These are phyloP conservation scores for Atrichornis clamosus DNA, from an alignment of 2,113 vertebrate species.

Conservation along the genomic window DNA sequence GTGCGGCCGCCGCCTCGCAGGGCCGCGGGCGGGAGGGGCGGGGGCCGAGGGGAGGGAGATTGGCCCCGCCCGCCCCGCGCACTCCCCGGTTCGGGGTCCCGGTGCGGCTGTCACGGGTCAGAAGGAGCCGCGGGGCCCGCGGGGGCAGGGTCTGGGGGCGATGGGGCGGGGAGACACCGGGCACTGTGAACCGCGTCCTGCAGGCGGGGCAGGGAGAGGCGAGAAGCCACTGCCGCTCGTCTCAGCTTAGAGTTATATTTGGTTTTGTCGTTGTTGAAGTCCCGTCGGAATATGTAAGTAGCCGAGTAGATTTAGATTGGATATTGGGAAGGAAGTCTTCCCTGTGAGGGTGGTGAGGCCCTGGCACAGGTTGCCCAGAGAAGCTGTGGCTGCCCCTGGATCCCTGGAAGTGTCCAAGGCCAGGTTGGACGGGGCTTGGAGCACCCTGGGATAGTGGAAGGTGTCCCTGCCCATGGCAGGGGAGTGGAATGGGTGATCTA, in stretches of 20 bases:
- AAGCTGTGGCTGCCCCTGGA: not conserved
- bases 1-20: too few relatives aligned
- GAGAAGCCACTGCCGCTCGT: not conserved
- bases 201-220: not conserved
- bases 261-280: not conserved
- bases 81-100: too few relatives aligned
- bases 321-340: not conserved
- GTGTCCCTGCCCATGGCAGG: not conserved
- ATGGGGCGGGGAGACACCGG: not conserved
- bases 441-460: accelerated
- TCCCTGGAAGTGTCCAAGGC: not conserved
- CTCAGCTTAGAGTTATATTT: not conserved
- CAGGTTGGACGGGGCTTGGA: not conserved
- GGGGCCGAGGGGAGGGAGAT: not conserved
- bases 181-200: not conserved
- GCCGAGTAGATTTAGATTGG: not conserved
- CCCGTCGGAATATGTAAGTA: not conserved
- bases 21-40: not conserved
- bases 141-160: not conserved
- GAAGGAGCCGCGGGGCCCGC: not conserved
- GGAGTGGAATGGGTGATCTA: not conserved
- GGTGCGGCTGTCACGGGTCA: not conserved
- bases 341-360: not conserved
- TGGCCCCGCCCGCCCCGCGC: not conserved
- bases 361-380: not conserved